Evolutionary conservation across 2,797 vertebrate species (phyloP).

Genomic region (Otus scops): DNA sequence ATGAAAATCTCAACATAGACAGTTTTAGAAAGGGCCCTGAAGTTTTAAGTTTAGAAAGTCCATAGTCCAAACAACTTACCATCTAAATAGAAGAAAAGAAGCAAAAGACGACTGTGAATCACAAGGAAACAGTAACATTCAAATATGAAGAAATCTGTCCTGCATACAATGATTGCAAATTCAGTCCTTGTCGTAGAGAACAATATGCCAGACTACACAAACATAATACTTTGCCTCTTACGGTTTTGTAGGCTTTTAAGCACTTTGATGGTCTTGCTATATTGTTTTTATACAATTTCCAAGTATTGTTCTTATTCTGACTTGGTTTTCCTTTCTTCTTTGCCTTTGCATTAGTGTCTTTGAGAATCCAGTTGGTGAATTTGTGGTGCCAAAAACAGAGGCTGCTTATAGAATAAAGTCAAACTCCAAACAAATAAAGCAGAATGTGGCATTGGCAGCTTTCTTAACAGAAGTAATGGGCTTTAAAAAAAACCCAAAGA

Average conservation of each 20-base stretch:
- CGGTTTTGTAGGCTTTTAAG: not conserved
- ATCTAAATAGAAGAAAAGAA: not conserved
- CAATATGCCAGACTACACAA: not conserved
- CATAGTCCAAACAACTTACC: not conserved
- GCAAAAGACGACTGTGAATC: not conserved
- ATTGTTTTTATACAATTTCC: not conserved
- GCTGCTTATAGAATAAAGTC: not conserved
- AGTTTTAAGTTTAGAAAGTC: not conserved
- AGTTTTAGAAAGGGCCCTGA: not conserved
- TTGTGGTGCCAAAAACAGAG: not conserved
- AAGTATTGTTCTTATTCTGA: not conserved
- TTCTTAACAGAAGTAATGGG: not conserved
- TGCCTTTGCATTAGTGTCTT: not conserved
- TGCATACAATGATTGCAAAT: not conserved
- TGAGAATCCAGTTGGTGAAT: not conserved
- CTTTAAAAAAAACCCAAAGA: not conserved
- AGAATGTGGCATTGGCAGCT: not conserved
- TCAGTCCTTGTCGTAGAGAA: not conserved
- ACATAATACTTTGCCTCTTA: not conserved
- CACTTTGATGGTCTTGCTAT: not conserved
- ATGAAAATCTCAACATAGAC: not conserved
- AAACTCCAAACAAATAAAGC: not conserved
- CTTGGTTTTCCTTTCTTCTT: slow-evolving; percentile 4
- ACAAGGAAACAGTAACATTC: not conserved
- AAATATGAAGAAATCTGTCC: not conserved